A percentile compares a stretch with the other conserved stretches of the same genome.
Conservation (phyloP, 2,797 vertebrate genomes). For the Paguma larvata region DNA sequence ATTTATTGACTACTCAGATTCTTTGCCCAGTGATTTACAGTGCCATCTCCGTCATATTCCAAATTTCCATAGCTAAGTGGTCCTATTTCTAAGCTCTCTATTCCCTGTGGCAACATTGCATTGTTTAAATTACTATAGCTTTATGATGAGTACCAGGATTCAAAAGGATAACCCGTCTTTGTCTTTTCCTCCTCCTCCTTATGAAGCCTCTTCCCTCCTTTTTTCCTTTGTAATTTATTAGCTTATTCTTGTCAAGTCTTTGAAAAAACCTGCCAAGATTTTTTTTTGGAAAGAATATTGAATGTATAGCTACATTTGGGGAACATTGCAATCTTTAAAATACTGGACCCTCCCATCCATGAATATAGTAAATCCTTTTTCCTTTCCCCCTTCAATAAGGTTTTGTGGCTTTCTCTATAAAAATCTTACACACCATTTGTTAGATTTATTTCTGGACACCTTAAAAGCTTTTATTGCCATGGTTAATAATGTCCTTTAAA, state of each 20-base stretch:
- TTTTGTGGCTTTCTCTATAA: conserved; percentile 69
- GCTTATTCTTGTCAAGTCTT: conserved; percentile 1
- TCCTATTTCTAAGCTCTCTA: neutral
- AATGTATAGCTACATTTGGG: conserved; percentile 57
- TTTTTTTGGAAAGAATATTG: conserved; percentile 45
- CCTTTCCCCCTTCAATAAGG: conserved; percentile 51
- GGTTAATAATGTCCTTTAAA: conserved; percentile 72
- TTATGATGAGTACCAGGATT: conserved; percentile 40
- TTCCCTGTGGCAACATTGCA: neutral
- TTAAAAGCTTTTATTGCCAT: conserved; percentile 71
- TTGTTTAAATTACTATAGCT: conserved; percentile 32
- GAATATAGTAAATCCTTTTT: conserved; percentile 65
- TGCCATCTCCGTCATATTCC: neutral
- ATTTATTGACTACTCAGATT: neutral
- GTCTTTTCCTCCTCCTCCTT: neutral
- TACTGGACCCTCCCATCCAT: neutral
- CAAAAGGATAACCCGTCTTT: neutral
- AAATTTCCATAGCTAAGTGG: conserved; percentile 40
- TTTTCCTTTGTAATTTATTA: neutral
- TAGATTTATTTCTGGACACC: conserved; percentile 74
- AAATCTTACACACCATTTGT: conserved; percentile 57
- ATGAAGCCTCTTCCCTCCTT: neutral
- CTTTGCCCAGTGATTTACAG: neutral
- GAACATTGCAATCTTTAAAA: conserved; percentile 39
- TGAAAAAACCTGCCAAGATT: conserved; percentile 16